Evolutionary conservation across 2,113 vertebrate genomes (phyloP).

Genomic region (Stegostoma tigrinum): DNA sequence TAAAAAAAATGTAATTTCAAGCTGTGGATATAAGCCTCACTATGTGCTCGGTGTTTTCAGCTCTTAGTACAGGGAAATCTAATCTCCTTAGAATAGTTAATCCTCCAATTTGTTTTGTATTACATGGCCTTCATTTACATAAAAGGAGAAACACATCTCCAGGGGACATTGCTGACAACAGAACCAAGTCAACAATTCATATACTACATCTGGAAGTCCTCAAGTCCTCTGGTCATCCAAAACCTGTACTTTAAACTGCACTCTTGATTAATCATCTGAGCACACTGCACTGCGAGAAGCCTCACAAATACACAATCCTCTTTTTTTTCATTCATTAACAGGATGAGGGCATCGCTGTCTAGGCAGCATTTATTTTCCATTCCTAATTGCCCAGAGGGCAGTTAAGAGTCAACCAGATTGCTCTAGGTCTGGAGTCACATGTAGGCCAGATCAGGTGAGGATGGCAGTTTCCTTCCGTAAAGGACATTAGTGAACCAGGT

Average conservation of each 20-base stretch:
- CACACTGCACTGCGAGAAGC: background rate
- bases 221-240: background rate
- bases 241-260: background rate
- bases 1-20: too few relatives aligned
- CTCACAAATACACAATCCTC: background rate
- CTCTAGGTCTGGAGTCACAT: too few relatives aligned
- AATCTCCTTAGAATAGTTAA: background rate
- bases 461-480: too few relatives aligned
- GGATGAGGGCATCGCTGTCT: too few relatives aligned
- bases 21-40: background rate
- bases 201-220: background rate
- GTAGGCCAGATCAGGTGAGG: too few relatives aligned
- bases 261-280: background rate
- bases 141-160: background rate
- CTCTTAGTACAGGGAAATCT: background rate
- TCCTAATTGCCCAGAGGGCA: too few relatives aligned
- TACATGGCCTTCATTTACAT: background rate
- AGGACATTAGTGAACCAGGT: too few relatives aligned
- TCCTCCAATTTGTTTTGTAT: background rate
- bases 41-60: background rate
- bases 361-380: too few relatives aligned
- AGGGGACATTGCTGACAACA: background rate
- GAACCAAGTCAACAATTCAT: constrained; percentile 1
- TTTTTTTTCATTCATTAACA: background rate
- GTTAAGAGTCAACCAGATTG: too few relatives aligned